Evolutionary conservation across 1,140 invertebrate species (phyloP).

Genomic region (Plectus sambesii): DNA sequence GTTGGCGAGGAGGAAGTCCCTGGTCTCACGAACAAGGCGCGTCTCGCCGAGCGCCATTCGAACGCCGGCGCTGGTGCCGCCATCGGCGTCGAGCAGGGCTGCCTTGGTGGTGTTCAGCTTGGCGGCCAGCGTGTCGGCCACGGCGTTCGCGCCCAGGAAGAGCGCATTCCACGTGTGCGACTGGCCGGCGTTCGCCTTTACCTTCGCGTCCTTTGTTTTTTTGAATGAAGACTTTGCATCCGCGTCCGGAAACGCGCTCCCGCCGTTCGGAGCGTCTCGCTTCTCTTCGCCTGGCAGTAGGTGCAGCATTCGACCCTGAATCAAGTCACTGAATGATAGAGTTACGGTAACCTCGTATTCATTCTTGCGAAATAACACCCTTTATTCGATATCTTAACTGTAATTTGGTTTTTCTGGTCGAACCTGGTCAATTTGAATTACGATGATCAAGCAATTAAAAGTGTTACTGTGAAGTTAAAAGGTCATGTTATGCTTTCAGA

Average conservation of each 20-base stretch:
- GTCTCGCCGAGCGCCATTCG: constrained; percentile 89
- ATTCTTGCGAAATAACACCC: too few species aligned
- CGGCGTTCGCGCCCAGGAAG: constrained; percentile 82
- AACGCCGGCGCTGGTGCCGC: constrained; percentile 65
- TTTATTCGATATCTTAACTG: too few species aligned
- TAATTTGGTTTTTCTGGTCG: too few species aligned
- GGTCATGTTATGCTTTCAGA: too few species aligned
- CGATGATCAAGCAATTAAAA: too few species aligned
- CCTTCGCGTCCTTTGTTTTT: constrained; percentile 67
- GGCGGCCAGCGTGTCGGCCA: constrained; percentile 77
- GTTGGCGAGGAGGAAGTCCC: constrained; percentile 72
- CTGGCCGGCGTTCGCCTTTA: constrained; percentile 55
- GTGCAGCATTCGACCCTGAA: constrained; percentile 75
- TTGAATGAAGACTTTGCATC: constrained; percentile 56
- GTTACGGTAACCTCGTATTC: too few species aligned
- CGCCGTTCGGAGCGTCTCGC: constrained; percentile 51
- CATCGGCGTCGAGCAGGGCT: constrained; percentile 53
- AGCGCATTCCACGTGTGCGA: constrained; percentile 92
- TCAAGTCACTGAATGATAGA: constrained; percentile 7
- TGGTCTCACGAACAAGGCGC: constrained; percentile 78
- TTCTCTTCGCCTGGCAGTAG: constrained; percentile 73
- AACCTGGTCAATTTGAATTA: too few species aligned
- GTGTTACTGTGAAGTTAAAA: too few species aligned
- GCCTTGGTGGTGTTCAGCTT: constrained; percentile 77
- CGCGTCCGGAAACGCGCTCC: too few species aligned